Conservation (phyloP, 2,888 invertebrate genomes). For the Athalia rosae region DNA sequence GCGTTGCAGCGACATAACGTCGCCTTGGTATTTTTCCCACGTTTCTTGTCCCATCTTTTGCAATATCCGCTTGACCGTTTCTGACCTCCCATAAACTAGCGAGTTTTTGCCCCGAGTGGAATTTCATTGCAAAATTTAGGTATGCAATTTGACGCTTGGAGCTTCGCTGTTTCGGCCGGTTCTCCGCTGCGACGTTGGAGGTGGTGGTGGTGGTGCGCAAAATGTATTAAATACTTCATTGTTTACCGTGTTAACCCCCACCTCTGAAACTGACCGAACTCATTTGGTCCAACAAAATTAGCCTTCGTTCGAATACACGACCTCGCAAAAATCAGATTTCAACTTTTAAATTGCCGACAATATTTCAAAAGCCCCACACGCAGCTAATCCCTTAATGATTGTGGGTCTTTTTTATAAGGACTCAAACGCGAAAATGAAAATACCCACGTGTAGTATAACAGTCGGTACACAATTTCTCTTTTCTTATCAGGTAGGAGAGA, state of each 20-base stretch:
- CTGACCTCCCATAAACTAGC: background rate
- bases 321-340: background rate
- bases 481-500: too few species aligned
- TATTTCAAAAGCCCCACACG: background rate
- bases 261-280: background rate
- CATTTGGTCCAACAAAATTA: background rate
- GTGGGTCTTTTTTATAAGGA: too few species aligned
- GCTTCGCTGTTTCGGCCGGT: conserved; percentile 9
- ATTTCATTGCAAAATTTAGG: conserved; percentile 23
- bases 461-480: too few species aligned
- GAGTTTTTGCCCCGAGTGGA: background rate
- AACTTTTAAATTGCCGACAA: background rate
- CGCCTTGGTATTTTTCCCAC: background rate
- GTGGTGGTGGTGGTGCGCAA: too few species aligned
- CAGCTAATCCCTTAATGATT: too few species aligned
- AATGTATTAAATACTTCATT: conserved; percentile 21
- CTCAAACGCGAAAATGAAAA: too few species aligned
- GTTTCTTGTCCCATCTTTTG: background rate
- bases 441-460: too few species aligned
- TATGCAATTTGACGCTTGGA: background rate
- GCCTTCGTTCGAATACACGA: background rate
- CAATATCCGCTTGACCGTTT: background rate
- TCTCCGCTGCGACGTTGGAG: too few species aligned
- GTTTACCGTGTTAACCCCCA: background rate
- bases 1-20: background rate